Conservation (phyloP, 2,888 invertebrate genomes). For the Phortica magna region DNA sequence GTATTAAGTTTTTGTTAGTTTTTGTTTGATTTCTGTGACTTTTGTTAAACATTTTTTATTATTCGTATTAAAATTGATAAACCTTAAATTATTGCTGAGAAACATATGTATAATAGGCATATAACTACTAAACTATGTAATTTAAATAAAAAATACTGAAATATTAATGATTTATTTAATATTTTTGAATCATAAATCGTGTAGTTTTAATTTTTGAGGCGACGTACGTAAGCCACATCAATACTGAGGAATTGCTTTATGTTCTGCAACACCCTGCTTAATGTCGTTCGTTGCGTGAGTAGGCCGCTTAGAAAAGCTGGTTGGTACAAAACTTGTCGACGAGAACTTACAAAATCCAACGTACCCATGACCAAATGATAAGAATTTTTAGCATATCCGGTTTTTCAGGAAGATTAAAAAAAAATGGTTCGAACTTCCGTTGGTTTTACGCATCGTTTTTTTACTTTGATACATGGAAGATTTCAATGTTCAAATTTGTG, state of each 20-base stretch:
- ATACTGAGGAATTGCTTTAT: not conserved
- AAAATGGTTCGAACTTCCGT: no score
- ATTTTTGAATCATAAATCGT: not conserved
- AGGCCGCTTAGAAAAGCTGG: not conserved
- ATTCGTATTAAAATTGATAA: slow-evolving; percentile 14
- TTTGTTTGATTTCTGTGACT: slow-evolving; percentile 29
- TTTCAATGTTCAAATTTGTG: no score
- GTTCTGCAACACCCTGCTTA: not conserved
- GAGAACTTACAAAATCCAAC: no score
- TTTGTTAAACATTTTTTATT: slow-evolving; percentile 18
- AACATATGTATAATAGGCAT: not conserved
- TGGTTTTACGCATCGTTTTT: no score
- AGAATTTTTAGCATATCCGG: no score
- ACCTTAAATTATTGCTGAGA: not conserved
- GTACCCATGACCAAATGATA: no score
- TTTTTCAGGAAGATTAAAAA: no score
- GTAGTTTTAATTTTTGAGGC: not conserved
- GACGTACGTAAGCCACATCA: not conserved
- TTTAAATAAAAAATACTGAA: not conserved
- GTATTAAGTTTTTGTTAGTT: slow-evolving; percentile 26
- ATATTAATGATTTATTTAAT: not conserved
- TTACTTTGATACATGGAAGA: no score
- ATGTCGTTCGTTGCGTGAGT: not conserved
- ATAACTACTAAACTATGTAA: not conserved
- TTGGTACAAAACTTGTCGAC: no score